Evolutionary conservation across 2,888 invertebrate species (phyloP), one percentile per base, ranked within the genome.

Genomic region (Synergus umbraculus): DNA sequence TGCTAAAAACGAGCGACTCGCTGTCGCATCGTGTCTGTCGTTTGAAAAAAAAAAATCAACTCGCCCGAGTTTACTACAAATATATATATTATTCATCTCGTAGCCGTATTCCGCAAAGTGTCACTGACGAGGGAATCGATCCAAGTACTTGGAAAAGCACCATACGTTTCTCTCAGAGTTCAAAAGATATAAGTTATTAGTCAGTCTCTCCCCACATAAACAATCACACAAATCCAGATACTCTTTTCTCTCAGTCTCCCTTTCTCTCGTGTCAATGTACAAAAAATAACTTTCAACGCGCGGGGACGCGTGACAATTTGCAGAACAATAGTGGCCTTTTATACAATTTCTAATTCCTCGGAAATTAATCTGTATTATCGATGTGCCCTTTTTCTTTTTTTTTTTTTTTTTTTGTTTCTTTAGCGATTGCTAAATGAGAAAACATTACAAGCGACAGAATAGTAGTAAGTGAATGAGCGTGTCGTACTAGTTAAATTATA

Each of bases 1-100:
- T 82, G 85, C 89, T 91, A 90, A 88, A 88, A 89, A 85, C 87
- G 90, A 89, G 87, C 88, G 87, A 87, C 86, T 88, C 84, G 86
- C 87, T 87, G 80, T 83, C 83, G 78, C 83, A 54, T 73, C 85
- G 83, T 83, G 77, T 83, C 78, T 65, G 79, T 81, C 76, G n/a
- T 82, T 86, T 88, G 88, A 86, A 90, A 91, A 91, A 29, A 29
- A 29, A 29, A 29, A 89, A 90, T 87, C 87, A 90, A 88, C 86
- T 87, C 87, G 84, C 88, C 88, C 86, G 85, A 82, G 80, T 87
- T 85, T 90, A 88, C 87, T 87, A 87, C 89, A 89, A 88, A 90
- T 89, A 88, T 88, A 89, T 78, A 81, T 83, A 85, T 85, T 86
- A 86, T 89, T 86, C 41, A 54, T 54, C 85, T 86, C 86, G 85